Percentiles rank a stretch among this genome's conserved stretches.
These are phyloP conservation scores for Tachyglossus aculeatus DNA, from an alignment of 2,797 vertebrate genomes.

Conservation along the genomic window DNA sequence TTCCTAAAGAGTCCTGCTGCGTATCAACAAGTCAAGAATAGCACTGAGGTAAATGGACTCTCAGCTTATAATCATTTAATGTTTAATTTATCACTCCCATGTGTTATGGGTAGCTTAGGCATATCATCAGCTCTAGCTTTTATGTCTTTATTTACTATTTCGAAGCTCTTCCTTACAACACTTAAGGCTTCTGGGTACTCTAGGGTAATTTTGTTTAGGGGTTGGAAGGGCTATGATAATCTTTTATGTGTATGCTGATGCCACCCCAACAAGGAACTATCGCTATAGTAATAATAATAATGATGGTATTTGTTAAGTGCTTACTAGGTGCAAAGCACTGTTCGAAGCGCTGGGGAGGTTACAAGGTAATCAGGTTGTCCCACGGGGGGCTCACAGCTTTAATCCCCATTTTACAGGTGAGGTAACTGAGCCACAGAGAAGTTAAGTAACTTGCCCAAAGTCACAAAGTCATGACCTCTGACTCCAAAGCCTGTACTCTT, in stretches of 20 bases:
- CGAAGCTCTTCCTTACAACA: neutral
- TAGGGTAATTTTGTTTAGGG: neutral
- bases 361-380: too few species aligned
- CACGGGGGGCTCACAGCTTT: too few species aligned
- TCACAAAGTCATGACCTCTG: too few species aligned
- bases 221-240: neutral
- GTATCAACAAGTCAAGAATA: constrained; percentile 23
- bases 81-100: constrained; percentile 14
- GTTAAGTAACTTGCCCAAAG: too few species aligned
- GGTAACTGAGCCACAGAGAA: too few species aligned
- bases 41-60: neutral
- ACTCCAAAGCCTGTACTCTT: too few species aligned
- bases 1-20: neutral
- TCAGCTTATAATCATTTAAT: neutral
- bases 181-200: neutral
- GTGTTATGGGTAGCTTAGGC: neutral
- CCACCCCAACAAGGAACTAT: too few species aligned
- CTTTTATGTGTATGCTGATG: neutral
- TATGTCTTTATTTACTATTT: neutral
- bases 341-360: too few species aligned
- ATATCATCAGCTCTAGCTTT: neutral
- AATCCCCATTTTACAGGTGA: too few species aligned
- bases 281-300: too few species aligned
- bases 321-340: too few species aligned
- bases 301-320: too few species aligned